A percentile compares a stretch with the other conserved stretches of the same genome.
Conservation (phyloP, 2,888 invertebrate genomes). For the Panopea generosa region DNA sequence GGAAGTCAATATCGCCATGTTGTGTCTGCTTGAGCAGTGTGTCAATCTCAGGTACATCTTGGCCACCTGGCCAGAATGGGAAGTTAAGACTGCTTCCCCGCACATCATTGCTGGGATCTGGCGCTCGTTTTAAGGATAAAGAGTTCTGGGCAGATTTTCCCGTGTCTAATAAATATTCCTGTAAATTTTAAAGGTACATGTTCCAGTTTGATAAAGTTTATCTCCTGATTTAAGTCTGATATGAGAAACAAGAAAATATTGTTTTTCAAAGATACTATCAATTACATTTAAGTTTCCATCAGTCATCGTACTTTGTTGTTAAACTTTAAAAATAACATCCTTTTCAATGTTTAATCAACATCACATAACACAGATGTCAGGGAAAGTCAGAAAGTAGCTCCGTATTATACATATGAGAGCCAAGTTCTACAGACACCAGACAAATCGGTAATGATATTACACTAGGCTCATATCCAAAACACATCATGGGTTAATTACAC, state of each 20-base stretch:
- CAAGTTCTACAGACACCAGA: too few relatives aligned
- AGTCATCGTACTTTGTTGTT: too few relatives aligned
- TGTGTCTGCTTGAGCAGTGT: slow-evolving; percentile 77
- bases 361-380: too few relatives aligned
- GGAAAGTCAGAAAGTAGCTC: too few relatives aligned
- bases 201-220: neutral
- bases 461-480: too few relatives aligned
- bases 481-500: too few relatives aligned
- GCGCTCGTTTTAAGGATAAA: slow-evolving; percentile 92
- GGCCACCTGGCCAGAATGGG: slow-evolving; percentile 92
- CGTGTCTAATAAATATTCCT: slow-evolving; percentile 85
- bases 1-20: slow-evolving; percentile 79
- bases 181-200: too few relatives aligned
- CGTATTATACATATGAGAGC: too few relatives aligned
- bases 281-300: too few relatives aligned
- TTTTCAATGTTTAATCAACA: too few relatives aligned
- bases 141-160: slow-evolving; percentile 91
- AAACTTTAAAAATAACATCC: too few relatives aligned
- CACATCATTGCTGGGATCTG: slow-evolving; percentile 90
- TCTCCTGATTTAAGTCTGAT: neutral
- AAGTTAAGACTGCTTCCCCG: slow-evolving; percentile 92
- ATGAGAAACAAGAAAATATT: slow-evolving; percentile 4
- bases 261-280: neutral
- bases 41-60: slow-evolving; percentile 80
- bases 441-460: too few relatives aligned